Evolutionary conservation across 2,888 invertebrate species (phyloP).

Genomic region (Andrena praecox): DNA sequence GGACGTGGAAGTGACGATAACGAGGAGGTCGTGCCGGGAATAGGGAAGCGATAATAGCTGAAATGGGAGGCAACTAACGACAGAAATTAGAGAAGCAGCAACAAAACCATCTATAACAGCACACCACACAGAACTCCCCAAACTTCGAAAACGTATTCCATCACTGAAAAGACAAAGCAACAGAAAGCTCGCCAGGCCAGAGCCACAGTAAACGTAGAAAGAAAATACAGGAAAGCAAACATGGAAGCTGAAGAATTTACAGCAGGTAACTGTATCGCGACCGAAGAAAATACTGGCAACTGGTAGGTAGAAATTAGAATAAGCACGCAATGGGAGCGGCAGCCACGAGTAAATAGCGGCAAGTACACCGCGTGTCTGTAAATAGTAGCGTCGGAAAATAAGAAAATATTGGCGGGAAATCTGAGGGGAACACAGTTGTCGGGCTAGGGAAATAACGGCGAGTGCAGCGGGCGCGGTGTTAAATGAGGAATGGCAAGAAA

Average conservation of each 20-base stretch:
- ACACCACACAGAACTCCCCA: too few species aligned
- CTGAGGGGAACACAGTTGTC: background rate
- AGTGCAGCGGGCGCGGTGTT: background rate
- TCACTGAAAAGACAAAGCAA: too few species aligned
- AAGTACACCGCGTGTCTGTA: conserved; percentile 2
- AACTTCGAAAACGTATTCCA: too few species aligned
- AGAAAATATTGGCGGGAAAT: conserved; percentile 14
- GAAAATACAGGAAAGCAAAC: background rate
- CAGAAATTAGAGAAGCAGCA: conserved; percentile 25
- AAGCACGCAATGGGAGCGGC: background rate
- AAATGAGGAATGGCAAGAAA: background rate
- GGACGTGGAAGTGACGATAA: conserved; percentile 22
- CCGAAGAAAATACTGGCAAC: background rate
- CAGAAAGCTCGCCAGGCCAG: background rate
- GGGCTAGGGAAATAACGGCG: background rate
- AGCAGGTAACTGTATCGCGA: background rate
- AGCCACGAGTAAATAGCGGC: conserved; percentile 2
- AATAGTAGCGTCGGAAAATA: conserved; percentile 19
- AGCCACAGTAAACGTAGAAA: background rate
- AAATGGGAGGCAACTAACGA: conserved; percentile 32
- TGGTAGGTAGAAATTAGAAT: background rate
- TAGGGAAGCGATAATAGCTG: conserved; percentile 25
- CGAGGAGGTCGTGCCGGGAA: background rate
- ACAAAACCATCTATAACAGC: background rate
- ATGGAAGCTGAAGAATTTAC: background rate